Conservation (phyloP, 2,797 vertebrate species). For the Eutrigla gurnardus region DNA sequence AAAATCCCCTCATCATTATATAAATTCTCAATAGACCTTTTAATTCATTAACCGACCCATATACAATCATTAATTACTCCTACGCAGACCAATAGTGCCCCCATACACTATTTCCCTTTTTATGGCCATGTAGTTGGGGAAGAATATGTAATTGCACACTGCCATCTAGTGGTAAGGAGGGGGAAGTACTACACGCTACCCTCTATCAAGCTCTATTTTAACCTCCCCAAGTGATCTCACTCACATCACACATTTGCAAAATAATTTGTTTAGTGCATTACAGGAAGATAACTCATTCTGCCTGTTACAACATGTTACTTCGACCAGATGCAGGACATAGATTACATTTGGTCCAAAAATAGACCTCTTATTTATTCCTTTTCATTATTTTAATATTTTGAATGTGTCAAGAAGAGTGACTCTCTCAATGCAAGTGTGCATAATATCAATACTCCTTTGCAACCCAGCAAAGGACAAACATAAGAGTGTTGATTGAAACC, state of each 20-base stretch:
- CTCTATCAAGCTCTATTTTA: constrained; percentile 8
- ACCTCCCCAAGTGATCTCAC: not conserved
- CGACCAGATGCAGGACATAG: not conserved
- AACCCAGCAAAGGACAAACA: constrained; percentile 7
- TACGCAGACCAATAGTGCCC: not conserved
- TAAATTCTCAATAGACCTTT: not conserved
- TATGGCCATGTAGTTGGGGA: not conserved
- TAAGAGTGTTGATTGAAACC: constrained; percentile 11
- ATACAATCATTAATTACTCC: constrained; percentile 9
- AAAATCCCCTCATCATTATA: constrained; percentile 1
- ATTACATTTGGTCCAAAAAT: not conserved
- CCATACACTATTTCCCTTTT: not conserved
- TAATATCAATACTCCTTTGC: not conserved
- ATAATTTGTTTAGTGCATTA: not conserved
- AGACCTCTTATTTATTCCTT: not conserved
- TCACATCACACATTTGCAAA: not conserved
- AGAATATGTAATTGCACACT: constrained; percentile 41
- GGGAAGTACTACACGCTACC: constrained; percentile 23
- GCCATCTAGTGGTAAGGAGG: constrained; percentile 68
- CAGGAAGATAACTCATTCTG: not conserved
- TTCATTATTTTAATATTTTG: not conserved
- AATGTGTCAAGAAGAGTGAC: too few relatives aligned
- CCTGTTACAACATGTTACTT: not conserved
- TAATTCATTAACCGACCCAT: not conserved
- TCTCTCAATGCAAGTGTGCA: not conserved